Percentiles rank a stretch among this genome's conserved stretches.
Conservation (phyloP, 2,113 vertebrate genomes). For the Bostrychus sinensis region DNA sequence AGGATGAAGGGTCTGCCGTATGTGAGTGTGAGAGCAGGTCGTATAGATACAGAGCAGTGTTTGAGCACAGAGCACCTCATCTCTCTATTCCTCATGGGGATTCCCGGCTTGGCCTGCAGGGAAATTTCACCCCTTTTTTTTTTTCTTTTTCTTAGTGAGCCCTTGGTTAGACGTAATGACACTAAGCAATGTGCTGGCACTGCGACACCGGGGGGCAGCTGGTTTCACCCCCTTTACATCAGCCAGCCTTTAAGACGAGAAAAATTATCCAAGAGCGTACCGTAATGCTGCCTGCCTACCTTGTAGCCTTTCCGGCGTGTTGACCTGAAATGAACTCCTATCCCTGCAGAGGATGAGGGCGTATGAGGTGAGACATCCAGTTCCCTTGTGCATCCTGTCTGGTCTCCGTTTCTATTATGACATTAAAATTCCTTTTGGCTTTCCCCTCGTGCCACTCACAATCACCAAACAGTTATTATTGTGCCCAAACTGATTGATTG, state of each 20-base stretch:
- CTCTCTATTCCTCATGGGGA: not conserved
- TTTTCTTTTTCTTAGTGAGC: not conserved
- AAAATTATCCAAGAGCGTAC: constrained; percentile 9
- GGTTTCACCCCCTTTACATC: constrained; percentile 59
- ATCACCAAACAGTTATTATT: constrained; percentile 56
- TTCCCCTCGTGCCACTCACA: constrained; percentile 13
- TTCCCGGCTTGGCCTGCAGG: not conserved
- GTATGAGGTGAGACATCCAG: constrained; percentile 14
- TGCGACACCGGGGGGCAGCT: constrained; percentile 8
- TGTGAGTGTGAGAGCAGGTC: not conserved
- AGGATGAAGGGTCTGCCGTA: not conserved
- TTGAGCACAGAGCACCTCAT: not conserved
- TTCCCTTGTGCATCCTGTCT: constrained; percentile 1
- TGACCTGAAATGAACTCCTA: constrained; percentile 13
- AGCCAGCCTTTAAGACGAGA: constrained; percentile 33
- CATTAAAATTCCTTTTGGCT: constrained; percentile 30
- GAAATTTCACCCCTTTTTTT: constrained; percentile 23
- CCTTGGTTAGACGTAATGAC: constrained; percentile 8
- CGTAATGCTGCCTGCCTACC: constrained; percentile 6
- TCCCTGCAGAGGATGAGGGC: constrained; percentile 13
- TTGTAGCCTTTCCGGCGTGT: constrained; percentile 14
- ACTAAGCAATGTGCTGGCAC: constrained; percentile 9
- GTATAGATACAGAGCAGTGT: not conserved
- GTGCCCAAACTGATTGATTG: constrained; percentile 64
- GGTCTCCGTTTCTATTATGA: constrained; percentile 49